Percentiles rank a stretch among this genome's conserved stretches.
Evolutionary conservation across 2,113 vertebrate genomes (phyloP).

Genomic region (Salvelinus sp.): DNA sequence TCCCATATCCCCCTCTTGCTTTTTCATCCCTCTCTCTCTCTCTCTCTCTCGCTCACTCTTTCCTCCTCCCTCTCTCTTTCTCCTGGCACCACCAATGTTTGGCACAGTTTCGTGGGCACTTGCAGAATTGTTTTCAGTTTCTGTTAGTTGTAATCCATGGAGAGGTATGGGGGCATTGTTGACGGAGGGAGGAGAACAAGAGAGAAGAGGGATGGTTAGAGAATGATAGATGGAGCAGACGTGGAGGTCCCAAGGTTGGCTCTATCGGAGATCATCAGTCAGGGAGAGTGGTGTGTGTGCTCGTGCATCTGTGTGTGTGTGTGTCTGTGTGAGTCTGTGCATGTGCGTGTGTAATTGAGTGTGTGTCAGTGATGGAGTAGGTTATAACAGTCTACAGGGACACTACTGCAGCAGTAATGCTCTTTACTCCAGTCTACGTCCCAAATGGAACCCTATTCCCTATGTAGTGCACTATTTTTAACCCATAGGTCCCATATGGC

Average conservation of each 20-base stretch:
- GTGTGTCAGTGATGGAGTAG: constrained; percentile 5
- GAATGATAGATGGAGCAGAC: not conserved
- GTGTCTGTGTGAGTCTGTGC: not conserved
- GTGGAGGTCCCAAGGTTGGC: constrained; percentile 4
- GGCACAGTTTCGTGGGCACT: not conserved
- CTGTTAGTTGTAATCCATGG: not conserved
- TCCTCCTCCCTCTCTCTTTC: not conserved
- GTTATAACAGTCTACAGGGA: not conserved
- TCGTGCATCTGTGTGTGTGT: too few species aligned
- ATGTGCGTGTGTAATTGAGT: not conserved
- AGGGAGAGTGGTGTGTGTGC: not conserved
- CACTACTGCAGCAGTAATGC: not conserved
- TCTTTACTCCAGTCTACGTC: not conserved
- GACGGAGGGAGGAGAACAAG: not conserved
- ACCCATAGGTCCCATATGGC: too few species aligned
- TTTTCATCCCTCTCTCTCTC: not conserved
- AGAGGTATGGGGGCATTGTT: not conserved
- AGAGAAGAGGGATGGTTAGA: not conserved
- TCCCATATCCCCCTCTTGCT: not conserved
- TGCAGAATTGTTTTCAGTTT: not conserved
- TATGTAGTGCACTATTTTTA: too few species aligned
- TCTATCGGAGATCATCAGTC: not conserved
- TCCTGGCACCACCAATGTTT: not conserved
- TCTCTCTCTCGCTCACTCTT: not conserved
- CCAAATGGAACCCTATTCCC: too few species aligned